Conservation (phyloP, 2,888 invertebrate genomes). For the Heterodera filipjevi region DNA sequence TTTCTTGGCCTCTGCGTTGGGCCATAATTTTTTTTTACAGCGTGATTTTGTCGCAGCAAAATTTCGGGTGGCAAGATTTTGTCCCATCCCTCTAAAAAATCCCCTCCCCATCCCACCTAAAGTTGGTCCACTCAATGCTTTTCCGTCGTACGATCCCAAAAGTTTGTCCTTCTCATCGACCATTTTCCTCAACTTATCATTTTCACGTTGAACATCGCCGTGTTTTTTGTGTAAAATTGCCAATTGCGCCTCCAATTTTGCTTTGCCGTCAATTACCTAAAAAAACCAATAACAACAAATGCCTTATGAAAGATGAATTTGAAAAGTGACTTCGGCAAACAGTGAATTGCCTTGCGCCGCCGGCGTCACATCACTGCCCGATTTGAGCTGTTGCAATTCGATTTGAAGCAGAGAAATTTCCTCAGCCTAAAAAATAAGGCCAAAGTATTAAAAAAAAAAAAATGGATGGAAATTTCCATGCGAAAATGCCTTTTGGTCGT, state of each 20-base stretch:
- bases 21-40: too few species aligned
- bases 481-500: constrained; percentile 1
- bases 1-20: too few species aligned
- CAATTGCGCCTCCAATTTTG: constrained; percentile 28
- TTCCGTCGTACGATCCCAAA: background rate
- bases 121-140: constrained; percentile 26
- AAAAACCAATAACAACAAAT: background rate
- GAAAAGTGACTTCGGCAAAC: constrained; percentile 27
- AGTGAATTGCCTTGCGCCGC: constrained; percentile 35
- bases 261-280: constrained; percentile 33
- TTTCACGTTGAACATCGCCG: background rate
- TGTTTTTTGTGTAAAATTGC: constrained; percentile 11
- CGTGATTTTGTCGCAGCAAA: too few species aligned
- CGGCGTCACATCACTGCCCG: background rate
- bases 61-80: too few species aligned
- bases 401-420: background rate
- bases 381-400: background rate
- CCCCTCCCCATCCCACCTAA: background rate
- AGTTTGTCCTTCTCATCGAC: constrained; percentile 9
- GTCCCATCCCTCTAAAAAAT: background rate
- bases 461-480: background rate
- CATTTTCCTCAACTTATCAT: constrained; percentile 24
- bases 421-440: background rate
- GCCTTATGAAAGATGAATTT: background rate
- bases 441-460: background rate